These are phyloP conservation scores for Drosophila sproati DNA, from an alignment of 1,140 invertebrate genomes.

Conservation along the genomic window DNA sequence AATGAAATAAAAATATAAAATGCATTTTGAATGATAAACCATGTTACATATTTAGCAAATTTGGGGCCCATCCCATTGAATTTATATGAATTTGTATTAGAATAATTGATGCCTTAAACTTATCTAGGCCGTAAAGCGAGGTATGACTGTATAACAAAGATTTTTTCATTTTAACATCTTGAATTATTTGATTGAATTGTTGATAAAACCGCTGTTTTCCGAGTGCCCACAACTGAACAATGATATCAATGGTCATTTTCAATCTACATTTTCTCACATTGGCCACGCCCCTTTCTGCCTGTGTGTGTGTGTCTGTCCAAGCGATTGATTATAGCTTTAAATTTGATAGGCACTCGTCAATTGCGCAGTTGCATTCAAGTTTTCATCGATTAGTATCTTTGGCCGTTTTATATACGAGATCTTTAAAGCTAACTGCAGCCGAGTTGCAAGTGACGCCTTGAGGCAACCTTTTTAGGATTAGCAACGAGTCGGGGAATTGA, in stretches of 20 bases:
- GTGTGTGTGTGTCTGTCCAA: neutral
- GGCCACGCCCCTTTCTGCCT: constrained; percentile 6
- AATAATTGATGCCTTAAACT: no score
- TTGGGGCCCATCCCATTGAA: no score
- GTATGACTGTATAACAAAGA: no score
- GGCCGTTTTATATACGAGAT: constrained; percentile 9
- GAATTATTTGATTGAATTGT: neutral
- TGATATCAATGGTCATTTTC: neutral
- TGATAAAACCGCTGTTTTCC: neutral
- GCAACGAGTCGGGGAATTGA: constrained; percentile 4
- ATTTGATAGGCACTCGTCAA: constrained; percentile 31
- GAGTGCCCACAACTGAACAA: no score
- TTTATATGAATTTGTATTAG: no score
- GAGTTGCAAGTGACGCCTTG: constrained; percentile 35
- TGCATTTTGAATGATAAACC: no score
- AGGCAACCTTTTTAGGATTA: constrained; percentile 29
- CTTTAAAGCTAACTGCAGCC: constrained; percentile 13
- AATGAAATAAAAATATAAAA: no score
- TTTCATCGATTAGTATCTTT: constrained; percentile 28
- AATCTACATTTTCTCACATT: neutral
- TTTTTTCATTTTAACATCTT: no score
- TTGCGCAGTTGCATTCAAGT: constrained; percentile 24
- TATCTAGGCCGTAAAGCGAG: no score
- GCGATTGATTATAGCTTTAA: constrained; percentile 22
- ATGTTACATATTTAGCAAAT: no score